Evolutionary conservation across 2,113 vertebrate genomes (phyloP).

Genomic region (Amazona guildingii): DNA sequence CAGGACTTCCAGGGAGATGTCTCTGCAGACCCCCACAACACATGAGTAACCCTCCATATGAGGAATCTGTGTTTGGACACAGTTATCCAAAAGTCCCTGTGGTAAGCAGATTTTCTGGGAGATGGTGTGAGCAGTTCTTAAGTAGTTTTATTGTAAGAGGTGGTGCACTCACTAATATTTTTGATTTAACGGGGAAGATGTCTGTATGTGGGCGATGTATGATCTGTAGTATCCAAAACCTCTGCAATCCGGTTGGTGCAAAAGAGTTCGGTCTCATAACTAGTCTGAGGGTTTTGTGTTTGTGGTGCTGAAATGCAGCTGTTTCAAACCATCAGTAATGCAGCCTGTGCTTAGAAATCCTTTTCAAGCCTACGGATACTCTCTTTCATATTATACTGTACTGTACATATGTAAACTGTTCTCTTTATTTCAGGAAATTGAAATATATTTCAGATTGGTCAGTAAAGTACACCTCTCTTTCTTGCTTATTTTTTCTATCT

Average conservation of each 20-base stretch:
- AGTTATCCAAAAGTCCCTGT: conserved; percentile 84
- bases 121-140: neutral
- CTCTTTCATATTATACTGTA: neutral
- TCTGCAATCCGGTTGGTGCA: neutral
- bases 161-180: neutral
- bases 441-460: neutral
- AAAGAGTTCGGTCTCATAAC: neutral
- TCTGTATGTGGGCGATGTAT: neutral
- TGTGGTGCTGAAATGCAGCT: neutral
- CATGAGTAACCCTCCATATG: conserved; percentile 76
- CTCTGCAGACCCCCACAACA: conserved; percentile 79
- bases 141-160: neutral
- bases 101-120: conserved; percentile 75
- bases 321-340: neutral
- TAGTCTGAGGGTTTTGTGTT: neutral
- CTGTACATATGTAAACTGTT: neutral
- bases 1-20: conserved; percentile 90
- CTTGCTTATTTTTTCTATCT: neutral
- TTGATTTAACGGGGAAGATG: neutral
- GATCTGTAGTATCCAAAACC: neutral
- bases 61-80: conserved; percentile 76
- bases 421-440: neutral
- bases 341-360: neutral
- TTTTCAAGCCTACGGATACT: neutral
- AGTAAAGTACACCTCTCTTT: neutral